Conservation (phyloP, 2,113 vertebrate genomes). For the Hippoglossus stenolepis region DNA sequence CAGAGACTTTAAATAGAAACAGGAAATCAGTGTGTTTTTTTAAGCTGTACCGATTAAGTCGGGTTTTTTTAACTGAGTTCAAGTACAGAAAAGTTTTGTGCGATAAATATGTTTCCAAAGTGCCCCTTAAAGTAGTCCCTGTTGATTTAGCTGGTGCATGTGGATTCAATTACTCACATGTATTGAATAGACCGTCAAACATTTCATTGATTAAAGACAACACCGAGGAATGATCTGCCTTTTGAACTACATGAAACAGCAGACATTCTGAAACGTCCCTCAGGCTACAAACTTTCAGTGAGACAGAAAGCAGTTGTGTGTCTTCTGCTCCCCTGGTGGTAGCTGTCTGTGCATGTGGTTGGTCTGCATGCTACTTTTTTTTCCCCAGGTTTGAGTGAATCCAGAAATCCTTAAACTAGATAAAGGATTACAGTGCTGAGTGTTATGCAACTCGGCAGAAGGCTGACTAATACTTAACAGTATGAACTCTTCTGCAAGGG, state of each 20-base stretch:
- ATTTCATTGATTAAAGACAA: conserved; percentile 10
- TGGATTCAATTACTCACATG: conserved; percentile 30
- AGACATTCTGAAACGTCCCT: neutral
- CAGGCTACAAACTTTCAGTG: conserved; percentile 10
- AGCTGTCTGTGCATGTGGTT: conserved; percentile 34
- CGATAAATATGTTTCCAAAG: conserved; percentile 44
- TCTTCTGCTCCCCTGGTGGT: neutral
- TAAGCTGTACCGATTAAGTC: conserved; percentile 10
- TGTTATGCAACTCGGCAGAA: conserved; percentile 46
- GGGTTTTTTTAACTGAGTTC: conserved; percentile 15
- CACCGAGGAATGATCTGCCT: neutral
- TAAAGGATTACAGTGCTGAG: conserved; percentile 10
- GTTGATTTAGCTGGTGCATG: conserved; percentile 24
- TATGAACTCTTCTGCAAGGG: neutral
- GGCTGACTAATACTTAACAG: conserved; percentile 16
- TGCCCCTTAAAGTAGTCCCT: conserved; percentile 27
- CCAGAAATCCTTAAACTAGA: conserved; percentile 29
- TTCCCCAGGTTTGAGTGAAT: conserved; percentile 27
- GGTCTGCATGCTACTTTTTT: conserved; percentile 4
- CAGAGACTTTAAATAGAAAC: conserved; percentile 29
- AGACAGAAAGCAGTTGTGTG: conserved; percentile 8
- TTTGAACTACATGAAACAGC: neutral
- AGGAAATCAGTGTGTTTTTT: conserved; percentile 49
- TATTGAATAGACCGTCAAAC: conserved; percentile 18
- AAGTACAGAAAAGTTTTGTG: neutral